Conservation (phyloP, 2,113 vertebrate species). For the Dissostichus mawsoni region DNA sequence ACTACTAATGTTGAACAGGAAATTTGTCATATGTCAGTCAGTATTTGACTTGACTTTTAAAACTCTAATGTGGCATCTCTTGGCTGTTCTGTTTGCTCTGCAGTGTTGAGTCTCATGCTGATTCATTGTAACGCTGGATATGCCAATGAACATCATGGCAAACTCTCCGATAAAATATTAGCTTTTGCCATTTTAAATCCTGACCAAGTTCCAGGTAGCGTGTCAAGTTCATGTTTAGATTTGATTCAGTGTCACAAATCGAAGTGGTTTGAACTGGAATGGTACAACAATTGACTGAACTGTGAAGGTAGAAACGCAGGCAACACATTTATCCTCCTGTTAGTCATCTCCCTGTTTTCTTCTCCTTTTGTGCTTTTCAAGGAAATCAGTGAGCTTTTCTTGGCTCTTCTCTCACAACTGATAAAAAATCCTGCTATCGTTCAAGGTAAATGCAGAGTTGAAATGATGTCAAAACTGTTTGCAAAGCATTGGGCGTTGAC, state of each 20-base stretch:
- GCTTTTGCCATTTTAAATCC: neutral
- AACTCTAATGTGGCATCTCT: neutral
- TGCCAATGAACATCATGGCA: neutral
- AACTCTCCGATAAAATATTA: constrained; percentile 8
- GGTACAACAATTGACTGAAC: no score
- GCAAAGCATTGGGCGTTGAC: constrained; percentile 67
- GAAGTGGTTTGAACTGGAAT: neutral
- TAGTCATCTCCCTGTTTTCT: constrained; percentile 34
- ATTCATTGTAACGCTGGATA: constrained; percentile 10
- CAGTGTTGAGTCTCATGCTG: constrained; percentile 17
- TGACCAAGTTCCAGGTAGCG: constrained; percentile 1
- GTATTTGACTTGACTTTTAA: neutral
- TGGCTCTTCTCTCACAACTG: constrained; percentile 35
- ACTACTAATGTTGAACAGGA: neutral
- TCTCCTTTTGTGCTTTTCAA: constrained; percentile 5
- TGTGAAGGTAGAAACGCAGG: neutral
- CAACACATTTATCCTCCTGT: neutral
- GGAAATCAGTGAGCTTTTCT: constrained; percentile 45
- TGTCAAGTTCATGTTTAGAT: constrained; percentile 22
- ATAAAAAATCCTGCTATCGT: constrained; percentile 65
- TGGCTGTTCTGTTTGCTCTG: constrained; percentile 11
- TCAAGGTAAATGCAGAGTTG: constrained; percentile 66
- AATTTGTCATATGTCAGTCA: neutral
- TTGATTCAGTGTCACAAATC: constrained; percentile 2
- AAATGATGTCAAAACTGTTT: constrained; percentile 71